These are phyloP conservation scores for Cephalotes varians DNA, from an alignment of 2,888 invertebrate genomes.

Conservation along the genomic window DNA sequence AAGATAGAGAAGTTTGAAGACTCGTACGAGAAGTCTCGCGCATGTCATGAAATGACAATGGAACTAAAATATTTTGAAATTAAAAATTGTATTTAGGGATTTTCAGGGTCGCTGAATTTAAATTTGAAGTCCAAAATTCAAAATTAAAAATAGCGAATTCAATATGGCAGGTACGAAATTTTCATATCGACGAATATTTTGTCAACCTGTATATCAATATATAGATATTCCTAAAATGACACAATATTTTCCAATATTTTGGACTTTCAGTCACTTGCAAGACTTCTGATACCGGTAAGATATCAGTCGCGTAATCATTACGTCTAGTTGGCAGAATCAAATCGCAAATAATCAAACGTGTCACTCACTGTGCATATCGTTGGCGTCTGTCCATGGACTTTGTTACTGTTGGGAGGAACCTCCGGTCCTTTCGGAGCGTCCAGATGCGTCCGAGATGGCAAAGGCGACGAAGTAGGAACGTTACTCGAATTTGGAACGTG, in stretches of 20 bases:
- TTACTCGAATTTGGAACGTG: constrained; percentile 72
- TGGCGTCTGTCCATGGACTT: constrained; percentile 83
- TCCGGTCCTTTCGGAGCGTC: constrained; percentile 75
- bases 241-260: constrained; percentile 18
- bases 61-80: too few species aligned
- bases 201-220: too few species aligned
- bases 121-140: too few species aligned
- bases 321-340: constrained; percentile 43
- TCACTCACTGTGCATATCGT: constrained; percentile 84
- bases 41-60: too few species aligned
- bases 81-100: too few species aligned
- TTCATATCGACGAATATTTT: too few species aligned
- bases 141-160: too few species aligned
- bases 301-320: constrained; percentile 16
- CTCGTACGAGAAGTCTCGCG: too few species aligned
- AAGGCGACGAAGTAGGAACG: constrained; percentile 63
- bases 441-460: constrained; percentile 73
- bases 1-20: too few species aligned
- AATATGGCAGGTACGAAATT: too few species aligned
- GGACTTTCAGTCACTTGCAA: constrained; percentile 8
- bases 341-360: constrained; percentile 48
- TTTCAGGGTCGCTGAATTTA: too few species aligned
- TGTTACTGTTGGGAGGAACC: constrained; percentile 73
- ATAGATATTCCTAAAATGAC: neutral
- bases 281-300: constrained; percentile 6